These are phyloP conservation scores for Sinocyclocheilus anshuiensis DNA, from an alignment of 2,113 vertebrate species.

Conservation along the genomic window DNA sequence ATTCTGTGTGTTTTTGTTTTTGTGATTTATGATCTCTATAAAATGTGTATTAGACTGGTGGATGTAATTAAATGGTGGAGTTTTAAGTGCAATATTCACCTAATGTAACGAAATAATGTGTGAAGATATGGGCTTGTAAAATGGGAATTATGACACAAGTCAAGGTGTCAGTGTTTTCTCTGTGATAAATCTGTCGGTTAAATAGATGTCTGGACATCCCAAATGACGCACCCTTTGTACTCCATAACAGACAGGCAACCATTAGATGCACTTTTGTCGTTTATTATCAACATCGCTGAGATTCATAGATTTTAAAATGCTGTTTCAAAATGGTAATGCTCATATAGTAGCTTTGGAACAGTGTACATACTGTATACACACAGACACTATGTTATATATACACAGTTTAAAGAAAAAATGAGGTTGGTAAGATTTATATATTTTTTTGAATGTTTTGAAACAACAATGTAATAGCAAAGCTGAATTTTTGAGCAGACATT, in stretches of 20 bases:
- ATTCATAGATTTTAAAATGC: neutral
- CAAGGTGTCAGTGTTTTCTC: constrained; percentile 94
- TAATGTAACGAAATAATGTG: constrained; percentile 92
- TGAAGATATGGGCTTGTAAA: constrained; percentile 92
- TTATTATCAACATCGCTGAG: constrained; percentile 70
- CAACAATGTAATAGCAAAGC: neutral
- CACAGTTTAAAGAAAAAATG: neutral
- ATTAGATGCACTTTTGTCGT: constrained; percentile 73
- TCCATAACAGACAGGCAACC: constrained; percentile 79
- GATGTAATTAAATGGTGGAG: constrained; percentile 97
- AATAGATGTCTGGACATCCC: constrained; percentile 80
- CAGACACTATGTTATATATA: too few relatives aligned
- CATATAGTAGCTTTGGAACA: neutral
- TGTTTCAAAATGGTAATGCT: constrained; percentile 3
- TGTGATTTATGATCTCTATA: constrained; percentile 91
- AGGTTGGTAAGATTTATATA: too few relatives aligned
- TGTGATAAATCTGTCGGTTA: constrained; percentile 89
- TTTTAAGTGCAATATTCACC: constrained; percentile 96
- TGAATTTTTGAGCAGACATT: too few relatives aligned
- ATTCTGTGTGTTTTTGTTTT: constrained; percentile 92
- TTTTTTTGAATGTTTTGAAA: neutral
- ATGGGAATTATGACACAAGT: constrained; percentile 89
- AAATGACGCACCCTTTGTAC: constrained; percentile 80
- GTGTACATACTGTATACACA: neutral
- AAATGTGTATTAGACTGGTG: constrained; percentile 96